phyloP scores from a whole-genome alignment of 2,797 vertebrate genomes.

The Tauraco hartlaubi region DNA sequence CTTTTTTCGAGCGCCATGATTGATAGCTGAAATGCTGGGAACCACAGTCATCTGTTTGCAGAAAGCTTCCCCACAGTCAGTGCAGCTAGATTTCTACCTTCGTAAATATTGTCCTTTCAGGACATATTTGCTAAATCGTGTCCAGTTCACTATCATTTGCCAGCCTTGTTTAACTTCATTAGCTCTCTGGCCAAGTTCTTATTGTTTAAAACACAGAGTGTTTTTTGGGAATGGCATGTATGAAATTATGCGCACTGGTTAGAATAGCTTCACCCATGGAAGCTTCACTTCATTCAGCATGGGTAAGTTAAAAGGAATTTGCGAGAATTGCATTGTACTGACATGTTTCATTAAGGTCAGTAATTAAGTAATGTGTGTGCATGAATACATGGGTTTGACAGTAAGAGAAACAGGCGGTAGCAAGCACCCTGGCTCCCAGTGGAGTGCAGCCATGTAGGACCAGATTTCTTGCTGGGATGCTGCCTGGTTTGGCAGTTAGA shows the following conservation, averaged over 20 bases:
- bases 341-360: slow-evolving; percentile 45
- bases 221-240: slow-evolving; percentile 26
- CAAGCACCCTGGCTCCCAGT: not conserved
- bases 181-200: not conserved
- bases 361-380: slow-evolving; percentile 9
- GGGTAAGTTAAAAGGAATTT: slow-evolving; percentile 38
- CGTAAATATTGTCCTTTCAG: slow-evolving; percentile 48
- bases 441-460: not conserved
- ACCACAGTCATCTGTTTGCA: not conserved
- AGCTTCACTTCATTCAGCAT: no score
- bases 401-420: not conserved
- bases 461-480: not conserved
- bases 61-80: not conserved
- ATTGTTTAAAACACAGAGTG: slow-evolving; percentile 12
- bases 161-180: slow-evolving; percentile 13
- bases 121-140: slow-evolving; percentile 38
- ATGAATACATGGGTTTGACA: not conserved
- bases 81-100: not conserved
- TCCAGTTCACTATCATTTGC: slow-evolving; percentile 55
- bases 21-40: not conserved
- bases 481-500: not conserved
- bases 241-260: slow-evolving; percentile 2
- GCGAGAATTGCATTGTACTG: slow-evolving; percentile 18
- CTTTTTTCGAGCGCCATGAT: not conserved
- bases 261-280: slow-evolving; percentile 24